Conservation (phyloP, 2,797 vertebrate genomes). For the Sebastes goodei region DNA sequence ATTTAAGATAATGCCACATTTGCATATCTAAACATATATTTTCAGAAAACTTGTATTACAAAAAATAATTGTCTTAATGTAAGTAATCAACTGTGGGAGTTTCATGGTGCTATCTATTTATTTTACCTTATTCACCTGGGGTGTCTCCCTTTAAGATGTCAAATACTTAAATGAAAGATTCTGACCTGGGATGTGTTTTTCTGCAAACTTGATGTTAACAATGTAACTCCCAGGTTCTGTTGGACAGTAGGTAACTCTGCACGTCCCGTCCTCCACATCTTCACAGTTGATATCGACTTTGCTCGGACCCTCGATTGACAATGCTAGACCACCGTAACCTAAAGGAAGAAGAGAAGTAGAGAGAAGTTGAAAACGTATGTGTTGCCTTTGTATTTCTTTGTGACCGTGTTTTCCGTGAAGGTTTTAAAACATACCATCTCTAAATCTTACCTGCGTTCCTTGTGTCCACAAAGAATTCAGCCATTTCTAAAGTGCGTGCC, state of each 20-base stretch:
- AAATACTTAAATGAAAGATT: not conserved
- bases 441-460: constrained; percentile 89
- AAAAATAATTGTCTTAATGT: no score
- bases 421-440: not conserved
- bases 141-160: not conserved
- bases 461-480: constrained; percentile 96
- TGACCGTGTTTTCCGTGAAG: fast-evolving
- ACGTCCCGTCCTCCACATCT: constrained; percentile 94
- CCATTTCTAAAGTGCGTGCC: constrained; percentile 91
- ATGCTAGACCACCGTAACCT: constrained; percentile 95
- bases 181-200: constrained; percentile 95
- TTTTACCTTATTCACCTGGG: no score
- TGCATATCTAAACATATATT: no score
- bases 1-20: no score
- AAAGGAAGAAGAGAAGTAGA: not conserved
- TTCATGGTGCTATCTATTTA: no score
- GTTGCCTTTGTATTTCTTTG: not conserved
- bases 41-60: no score
- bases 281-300: constrained; percentile 99
- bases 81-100: no score
- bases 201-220: constrained; percentile 97
- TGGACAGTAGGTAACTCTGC: constrained; percentile 96
- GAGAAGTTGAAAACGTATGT: not conserved
- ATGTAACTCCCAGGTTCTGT: constrained; percentile 95
- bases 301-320: constrained; percentile 96